These are phyloP conservation scores for Setipinna tenuifilis DNA, from an alignment of 2,797 vertebrate genomes.

Conservation along the genomic window DNA sequence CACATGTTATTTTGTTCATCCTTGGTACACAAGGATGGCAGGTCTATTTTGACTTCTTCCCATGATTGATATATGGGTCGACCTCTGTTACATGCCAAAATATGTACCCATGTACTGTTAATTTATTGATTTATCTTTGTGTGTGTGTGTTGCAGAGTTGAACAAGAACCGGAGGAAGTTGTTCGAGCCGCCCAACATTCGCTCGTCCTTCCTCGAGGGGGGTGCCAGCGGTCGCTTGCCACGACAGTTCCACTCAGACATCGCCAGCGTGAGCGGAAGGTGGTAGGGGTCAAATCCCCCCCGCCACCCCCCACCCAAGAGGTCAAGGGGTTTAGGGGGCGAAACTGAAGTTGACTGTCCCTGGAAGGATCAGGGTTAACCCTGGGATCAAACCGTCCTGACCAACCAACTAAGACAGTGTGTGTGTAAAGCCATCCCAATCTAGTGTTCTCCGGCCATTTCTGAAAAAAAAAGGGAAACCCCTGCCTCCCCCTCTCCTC, in stretches of 20 bases:
- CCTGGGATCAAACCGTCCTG: not conserved
- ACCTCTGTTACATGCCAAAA: too few relatives aligned
- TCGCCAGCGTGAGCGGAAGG: constrained; percentile 84
- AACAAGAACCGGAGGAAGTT: constrained; percentile 88
- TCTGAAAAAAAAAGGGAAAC: not conserved
- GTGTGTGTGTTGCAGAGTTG: constrained; percentile 70
- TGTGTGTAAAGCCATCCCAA: constrained; percentile 35
- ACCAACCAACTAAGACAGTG: not conserved
- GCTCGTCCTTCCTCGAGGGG: constrained; percentile 85
- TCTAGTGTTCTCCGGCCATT: too few relatives aligned
- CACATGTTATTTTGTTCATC: too few relatives aligned
- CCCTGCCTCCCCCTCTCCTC: not conserved
- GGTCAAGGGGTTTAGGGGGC: not conserved
- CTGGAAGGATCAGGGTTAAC: not conserved
- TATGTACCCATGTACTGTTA: not conserved
- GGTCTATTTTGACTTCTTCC: too few relatives aligned
- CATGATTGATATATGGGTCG: too few relatives aligned
- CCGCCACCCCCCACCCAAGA: not conserved
- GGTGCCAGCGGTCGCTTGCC: constrained; percentile 87
- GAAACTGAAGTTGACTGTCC: not conserved
- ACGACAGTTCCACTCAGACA: constrained; percentile 84
- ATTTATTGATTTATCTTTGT: too few relatives aligned
- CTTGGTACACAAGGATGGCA: too few relatives aligned
- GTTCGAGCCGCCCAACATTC: constrained; percentile 82
- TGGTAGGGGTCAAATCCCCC: constrained; percentile 67